phyloP scores from a whole-genome alignment of 2,888 invertebrate species.

The Platycnemis pennipes region DNA sequence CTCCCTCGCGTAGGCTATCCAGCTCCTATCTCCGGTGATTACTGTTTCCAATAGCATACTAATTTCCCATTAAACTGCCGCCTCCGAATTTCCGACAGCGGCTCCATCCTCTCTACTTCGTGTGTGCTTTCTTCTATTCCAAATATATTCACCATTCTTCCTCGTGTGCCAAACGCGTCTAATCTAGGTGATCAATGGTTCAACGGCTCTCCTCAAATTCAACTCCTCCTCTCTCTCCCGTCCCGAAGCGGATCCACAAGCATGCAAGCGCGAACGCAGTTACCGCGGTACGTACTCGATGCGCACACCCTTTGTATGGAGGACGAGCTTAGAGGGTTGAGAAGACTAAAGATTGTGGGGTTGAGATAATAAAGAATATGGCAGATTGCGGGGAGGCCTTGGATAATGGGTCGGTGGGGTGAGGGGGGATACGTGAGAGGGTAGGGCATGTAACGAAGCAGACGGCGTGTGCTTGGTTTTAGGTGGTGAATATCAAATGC shows the following conservation, averaged over 20 bases:
- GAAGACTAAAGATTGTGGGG: constrained; percentile 28
- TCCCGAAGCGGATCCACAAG: not conserved
- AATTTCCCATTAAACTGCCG: too few species aligned
- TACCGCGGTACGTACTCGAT: constrained; percentile 30
- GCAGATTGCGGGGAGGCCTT: not conserved
- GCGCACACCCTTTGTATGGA: constrained; percentile 40
- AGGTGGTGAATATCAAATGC: constrained; percentile 64
- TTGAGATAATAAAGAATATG: constrained; percentile 21
- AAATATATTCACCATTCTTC: too few species aligned
- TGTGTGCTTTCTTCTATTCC: too few species aligned
- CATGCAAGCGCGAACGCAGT: not conserved
- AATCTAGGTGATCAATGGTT: too few species aligned
- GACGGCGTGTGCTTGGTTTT: constrained; percentile 3
- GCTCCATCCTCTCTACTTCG: too few species aligned
- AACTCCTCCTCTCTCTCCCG: not conserved
- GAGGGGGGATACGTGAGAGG: not conserved
- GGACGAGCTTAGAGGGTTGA: not conserved
- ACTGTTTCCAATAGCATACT: too few species aligned
- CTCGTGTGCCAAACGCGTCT: too few species aligned
- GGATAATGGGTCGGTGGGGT: not conserved
- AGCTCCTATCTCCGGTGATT: too few species aligned
- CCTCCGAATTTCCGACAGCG: too few species aligned
- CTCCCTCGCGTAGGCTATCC: too few species aligned
- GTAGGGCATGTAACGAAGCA: not conserved
- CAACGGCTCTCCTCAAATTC: not conserved